Evolutionary conservation across 2,888 invertebrate genomes (phyloP).

Genomic region (Pseudococcus viburni): DNA sequence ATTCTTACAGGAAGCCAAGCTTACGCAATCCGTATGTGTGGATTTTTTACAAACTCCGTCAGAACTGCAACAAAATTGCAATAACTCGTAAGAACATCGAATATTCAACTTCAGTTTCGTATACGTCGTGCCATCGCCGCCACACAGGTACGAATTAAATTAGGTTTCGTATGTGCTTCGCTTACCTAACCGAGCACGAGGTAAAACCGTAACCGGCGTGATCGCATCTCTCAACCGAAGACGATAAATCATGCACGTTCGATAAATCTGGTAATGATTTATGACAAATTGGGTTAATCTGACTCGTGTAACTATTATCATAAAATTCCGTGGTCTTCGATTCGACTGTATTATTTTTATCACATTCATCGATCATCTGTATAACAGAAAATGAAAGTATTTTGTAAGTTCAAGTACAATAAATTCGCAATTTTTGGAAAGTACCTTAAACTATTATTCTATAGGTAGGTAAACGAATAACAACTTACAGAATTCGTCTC

Average conservation of each 20-base stretch:
- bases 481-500: conserved; percentile 40
- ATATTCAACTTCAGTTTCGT: neutral
- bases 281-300: conserved; percentile 73
- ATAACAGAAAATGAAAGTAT: neutral
- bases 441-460: neutral
- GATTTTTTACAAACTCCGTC: conserved; percentile 59
- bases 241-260: conserved; percentile 51
- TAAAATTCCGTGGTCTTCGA: conserved; percentile 1
- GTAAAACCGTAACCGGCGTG: conserved; percentile 13
- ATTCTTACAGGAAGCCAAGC: conserved; percentile 60
- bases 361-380: conserved; percentile 10
- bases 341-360: neutral
- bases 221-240: neutral
- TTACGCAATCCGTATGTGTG: conserved; percentile 49
- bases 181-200: conserved; percentile 49
- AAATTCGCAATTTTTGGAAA: neutral
- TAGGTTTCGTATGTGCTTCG: neutral
- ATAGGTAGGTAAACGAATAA: neutral
- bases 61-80: conserved; percentile 48
- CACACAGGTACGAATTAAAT: neutral
- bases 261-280: conserved; percentile 86
- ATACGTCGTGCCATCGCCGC: neutral
- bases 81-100: neutral
- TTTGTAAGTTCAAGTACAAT: neutral
- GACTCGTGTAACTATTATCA: neutral